These are phyloP conservation scores for Hippocampus zosterae DNA, from an alignment of 2,113 vertebrate genomes.

Conservation along the genomic window DNA sequence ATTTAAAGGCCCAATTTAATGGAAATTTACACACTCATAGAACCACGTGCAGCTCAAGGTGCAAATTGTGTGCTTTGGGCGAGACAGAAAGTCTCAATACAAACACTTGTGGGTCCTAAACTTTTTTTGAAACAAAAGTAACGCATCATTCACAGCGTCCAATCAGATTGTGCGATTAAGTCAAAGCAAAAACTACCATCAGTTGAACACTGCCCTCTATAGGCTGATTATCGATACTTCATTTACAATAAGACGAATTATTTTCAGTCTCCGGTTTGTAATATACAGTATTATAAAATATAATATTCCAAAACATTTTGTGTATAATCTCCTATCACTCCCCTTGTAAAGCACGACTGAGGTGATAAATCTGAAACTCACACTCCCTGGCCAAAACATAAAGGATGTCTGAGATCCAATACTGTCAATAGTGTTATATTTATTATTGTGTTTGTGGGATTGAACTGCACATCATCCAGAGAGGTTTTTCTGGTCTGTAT, in stretches of 20 bases:
- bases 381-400: no score
- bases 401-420: no score
- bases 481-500: not conserved
- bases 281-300: no score
- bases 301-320: no score
- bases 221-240: not conserved
- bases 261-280: no score
- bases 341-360: no score
- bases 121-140: no score
- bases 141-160: not conserved
- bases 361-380: no score
- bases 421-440: not conserved
- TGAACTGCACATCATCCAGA: not conserved
- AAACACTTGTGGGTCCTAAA: no score
- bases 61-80: not conserved
- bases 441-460: not conserved
- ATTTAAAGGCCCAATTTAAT: not conserved
- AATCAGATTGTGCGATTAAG: not conserved
- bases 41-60: not conserved
- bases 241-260: no score
- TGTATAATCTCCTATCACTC: no score
- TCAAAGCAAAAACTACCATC: not conserved
- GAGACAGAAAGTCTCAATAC: not conserved
- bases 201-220: not conserved
- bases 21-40: not conserved